These are phyloP conservation scores for Dusona sp. DNA, from an alignment of 2,888 invertebrate species.

Conservation along the genomic window DNA sequence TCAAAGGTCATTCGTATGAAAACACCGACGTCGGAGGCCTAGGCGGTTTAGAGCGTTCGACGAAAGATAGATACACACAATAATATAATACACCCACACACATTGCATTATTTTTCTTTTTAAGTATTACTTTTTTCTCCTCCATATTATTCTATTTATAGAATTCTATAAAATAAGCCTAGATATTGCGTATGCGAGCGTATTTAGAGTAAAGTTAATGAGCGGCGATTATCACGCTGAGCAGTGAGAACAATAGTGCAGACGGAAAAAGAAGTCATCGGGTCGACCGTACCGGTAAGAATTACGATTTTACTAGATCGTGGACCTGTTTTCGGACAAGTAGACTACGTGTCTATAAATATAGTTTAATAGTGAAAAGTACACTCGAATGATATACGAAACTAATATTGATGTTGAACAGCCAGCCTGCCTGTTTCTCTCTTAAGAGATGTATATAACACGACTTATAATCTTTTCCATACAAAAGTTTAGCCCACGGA, in stretches of 20 bases:
- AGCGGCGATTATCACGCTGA: constrained; percentile 12
- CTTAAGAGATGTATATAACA: background rate
- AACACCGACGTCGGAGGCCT: constrained; percentile 31
- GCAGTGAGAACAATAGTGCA: background rate
- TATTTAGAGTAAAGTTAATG: constrained; percentile 36
- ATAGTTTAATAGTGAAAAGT: background rate
- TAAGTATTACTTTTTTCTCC: background rate
- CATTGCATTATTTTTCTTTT: constrained; percentile 6
- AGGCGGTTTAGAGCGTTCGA: constrained; percentile 24
- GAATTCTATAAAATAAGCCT: constrained; percentile 19
- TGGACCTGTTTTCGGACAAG: constrained; percentile 6
- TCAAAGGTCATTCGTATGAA: constrained; percentile 62
- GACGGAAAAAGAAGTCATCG: constrained; percentile 13
- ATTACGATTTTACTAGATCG: background rate
- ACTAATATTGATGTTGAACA: constrained; percentile 11
- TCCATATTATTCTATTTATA: constrained; percentile 43
- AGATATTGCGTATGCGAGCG: constrained; percentile 37
- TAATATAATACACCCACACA: constrained; percentile 22
- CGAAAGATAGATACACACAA: constrained; percentile 35
- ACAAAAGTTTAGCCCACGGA: background rate
- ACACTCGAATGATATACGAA: background rate
- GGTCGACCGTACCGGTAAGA: background rate
- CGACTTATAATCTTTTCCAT: background rate
- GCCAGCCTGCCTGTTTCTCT: background rate
- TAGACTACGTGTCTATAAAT: background rate